phyloP scores from a whole-genome alignment of 2,797 vertebrate genomes.

The Etheostoma perlongum region DNA sequence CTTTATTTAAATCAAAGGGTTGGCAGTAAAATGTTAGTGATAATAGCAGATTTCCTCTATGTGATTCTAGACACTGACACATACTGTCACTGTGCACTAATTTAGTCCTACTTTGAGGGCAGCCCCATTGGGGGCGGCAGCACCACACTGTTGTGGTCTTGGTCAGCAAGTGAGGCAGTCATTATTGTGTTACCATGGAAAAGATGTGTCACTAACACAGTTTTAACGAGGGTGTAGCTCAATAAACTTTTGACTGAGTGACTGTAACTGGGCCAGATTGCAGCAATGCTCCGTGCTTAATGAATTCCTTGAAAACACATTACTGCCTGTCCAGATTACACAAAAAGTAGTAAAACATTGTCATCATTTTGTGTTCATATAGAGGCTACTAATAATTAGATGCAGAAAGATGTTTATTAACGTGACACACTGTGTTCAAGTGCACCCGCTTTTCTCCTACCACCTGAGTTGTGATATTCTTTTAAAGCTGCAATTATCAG shows the following conservation, averaged over 20 bases:
- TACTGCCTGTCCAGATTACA: conserved; percentile 4
- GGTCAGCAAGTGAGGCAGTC: conserved; percentile 89
- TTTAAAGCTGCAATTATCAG: conserved; percentile 83
- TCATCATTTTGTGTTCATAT: conserved; percentile 25
- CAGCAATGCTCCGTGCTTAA: conserved; percentile 32
- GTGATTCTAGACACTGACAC: conserved; percentile 89
- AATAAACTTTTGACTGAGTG: conserved; percentile 49
- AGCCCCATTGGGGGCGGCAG: conserved; percentile 85
- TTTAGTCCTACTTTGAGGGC: conserved; percentile 91
- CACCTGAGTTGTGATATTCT: conserved; percentile 72
- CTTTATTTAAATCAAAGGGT: conserved; percentile 86
- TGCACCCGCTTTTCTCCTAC: conserved; percentile 40
- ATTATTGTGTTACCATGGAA: conserved; percentile 90
- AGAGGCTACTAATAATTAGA: conserved; percentile 20
- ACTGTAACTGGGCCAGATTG: conserved; percentile 41
- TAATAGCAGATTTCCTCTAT: conserved; percentile 78
- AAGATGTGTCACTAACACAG: conserved; percentile 84
- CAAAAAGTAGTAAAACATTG: background rate
- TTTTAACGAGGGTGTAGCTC: conserved; percentile 86
- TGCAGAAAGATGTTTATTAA: conserved; percentile 45
- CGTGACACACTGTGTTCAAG: conserved; percentile 38
- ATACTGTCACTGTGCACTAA: conserved; percentile 89
- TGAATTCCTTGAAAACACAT: conserved; percentile 34
- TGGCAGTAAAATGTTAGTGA: conserved; percentile 34
- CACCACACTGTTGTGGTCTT: conserved; percentile 90